Evolutionary conservation across 2,888 invertebrate genomes (phyloP).

Genomic region (Idaea biselata): DNA sequence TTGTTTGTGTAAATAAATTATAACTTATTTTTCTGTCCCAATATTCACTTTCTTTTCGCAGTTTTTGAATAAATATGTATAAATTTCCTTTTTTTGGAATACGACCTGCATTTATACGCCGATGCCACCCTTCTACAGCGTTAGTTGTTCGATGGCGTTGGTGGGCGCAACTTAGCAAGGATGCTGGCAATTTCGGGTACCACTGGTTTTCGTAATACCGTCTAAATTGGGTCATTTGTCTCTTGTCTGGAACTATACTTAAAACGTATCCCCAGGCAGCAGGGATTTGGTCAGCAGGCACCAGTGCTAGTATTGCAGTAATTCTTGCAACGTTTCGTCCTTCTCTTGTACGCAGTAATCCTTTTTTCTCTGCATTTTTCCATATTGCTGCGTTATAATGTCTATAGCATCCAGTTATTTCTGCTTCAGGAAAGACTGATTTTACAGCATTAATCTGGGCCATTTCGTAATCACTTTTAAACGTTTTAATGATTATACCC

Average conservation of each 20-base stretch:
- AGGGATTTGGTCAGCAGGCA: not conserved
- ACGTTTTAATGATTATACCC: not conserved
- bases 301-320: not conserved
- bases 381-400: not conserved
- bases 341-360: not conserved
- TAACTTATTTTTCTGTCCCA: not conserved
- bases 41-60: not conserved
- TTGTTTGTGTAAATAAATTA: not conserved
- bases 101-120: not conserved
- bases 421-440: not conserved
- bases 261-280: not conserved
- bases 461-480: not conserved
- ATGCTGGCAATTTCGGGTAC: not conserved
- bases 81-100: not conserved
- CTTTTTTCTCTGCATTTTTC: not conserved
- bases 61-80: not conserved
- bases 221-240: not conserved
- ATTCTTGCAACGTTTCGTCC: not conserved
- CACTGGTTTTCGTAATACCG: not conserved
- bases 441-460: not conserved
- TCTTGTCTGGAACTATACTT: not conserved
- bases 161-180: not conserved
- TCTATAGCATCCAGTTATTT: not conserved
- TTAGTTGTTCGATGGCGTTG: slow-evolving; percentile 1
- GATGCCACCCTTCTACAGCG: not conserved